Evolutionary conservation across 2,888 invertebrate genomes (phyloP), one percentile per base, ranked within the genome.

Genomic region (Plutella xylostella): DNA sequence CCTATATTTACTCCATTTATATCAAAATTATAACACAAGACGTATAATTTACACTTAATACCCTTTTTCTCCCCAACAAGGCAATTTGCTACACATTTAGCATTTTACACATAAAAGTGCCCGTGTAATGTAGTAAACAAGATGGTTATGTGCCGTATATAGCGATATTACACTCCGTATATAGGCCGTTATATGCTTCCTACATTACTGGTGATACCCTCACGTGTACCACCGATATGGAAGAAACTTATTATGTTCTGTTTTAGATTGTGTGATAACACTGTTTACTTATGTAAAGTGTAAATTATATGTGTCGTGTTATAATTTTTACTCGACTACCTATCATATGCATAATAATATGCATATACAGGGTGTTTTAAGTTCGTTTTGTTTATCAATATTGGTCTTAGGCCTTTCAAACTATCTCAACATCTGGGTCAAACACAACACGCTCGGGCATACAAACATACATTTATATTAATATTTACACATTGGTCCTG

Each of bases 401-500:
- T n/a, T n/a, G n/a, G n/a, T 3, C 3, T 28, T 28, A 28, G 28
- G 28, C n/a, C n/a, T 6, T 28, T n/a, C 9, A 9, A 22, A 22
- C 5, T 6, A 22, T 22, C 22, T 22, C 22, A 6, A 22, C 9
- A 5, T 22, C 22, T 22, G 6, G 22, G 6, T n/a, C n/a, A n/a
- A n/a, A n/a, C n/a, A n/a, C n/a, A n/a, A n/a, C n/a, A n/a, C n/a
- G n/a, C n/a, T n/a, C n/a, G n/a, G n/a, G n/a, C n/a, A n/a, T n/a
- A n/a, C n/a, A n/a, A n/a, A n/a, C n/a, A n/a, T 12, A 6, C 28
- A 28, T 12, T 12, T 28, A 28, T 6, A 28, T 12, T 28, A 12
- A 21, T 15, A 39, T 39, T 39, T n/a, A 39, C 25, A 39, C 25
- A 39, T 39, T 22, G 39, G 39, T 39, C 25, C 22, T 15, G 11